phyloP scores from a whole-genome alignment of 2,113 vertebrate genomes.

The Podiceps cristatus region DNA sequence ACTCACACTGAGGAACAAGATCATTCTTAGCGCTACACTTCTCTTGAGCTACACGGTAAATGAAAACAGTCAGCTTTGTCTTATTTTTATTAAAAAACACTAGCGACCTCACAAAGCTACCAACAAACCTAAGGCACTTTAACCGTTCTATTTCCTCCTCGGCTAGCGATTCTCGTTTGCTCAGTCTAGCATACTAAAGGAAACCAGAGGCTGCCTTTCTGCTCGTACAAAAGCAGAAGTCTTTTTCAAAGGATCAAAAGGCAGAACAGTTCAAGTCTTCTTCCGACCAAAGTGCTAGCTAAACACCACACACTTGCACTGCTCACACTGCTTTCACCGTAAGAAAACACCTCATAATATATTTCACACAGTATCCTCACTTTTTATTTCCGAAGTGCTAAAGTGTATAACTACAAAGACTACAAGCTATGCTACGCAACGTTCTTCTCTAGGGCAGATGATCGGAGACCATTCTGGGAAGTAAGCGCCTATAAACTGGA shows the following conservation, averaged over 20 bases:
- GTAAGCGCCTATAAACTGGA: background rate
- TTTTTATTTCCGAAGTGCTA: background rate
- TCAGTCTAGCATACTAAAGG: background rate
- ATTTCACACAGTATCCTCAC: background rate
- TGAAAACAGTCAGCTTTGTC: background rate
- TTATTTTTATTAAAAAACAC: background rate
- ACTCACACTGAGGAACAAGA: background rate
- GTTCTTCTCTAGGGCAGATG: background rate
- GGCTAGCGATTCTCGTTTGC: background rate
- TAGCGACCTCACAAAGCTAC: background rate
- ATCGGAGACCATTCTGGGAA: background rate
- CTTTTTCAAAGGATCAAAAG: background rate
- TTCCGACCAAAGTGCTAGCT: background rate
- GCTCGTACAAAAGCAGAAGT: background rate
- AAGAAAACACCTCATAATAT: background rate
- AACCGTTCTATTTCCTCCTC: background rate
- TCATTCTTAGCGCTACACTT: fast-evolving
- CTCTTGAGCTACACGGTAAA: background rate
- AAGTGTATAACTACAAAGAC: background rate
- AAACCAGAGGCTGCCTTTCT: background rate
- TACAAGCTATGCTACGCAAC: background rate
- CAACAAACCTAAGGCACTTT: background rate
- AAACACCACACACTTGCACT: background rate
- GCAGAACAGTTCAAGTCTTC: background rate
- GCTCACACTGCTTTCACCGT: background rate